Evolutionary conservation across 2,797 vertebrate genomes (phyloP).

Genomic region (Tiaroga cobitis): DNA sequence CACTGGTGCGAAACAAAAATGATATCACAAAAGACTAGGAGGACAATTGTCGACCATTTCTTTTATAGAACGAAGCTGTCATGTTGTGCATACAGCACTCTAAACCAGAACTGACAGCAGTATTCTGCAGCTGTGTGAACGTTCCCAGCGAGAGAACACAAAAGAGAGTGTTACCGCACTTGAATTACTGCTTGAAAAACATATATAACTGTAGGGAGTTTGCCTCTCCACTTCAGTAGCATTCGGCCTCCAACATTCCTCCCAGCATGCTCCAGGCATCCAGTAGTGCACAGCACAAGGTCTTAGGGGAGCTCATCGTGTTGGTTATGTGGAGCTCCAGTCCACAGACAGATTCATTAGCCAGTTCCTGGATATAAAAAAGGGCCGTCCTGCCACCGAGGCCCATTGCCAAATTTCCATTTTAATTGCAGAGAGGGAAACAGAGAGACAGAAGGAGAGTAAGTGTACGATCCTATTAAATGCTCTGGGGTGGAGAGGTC

Average conservation of each 20-base stretch:
- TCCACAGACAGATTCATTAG: slow-evolving; percentile 57
- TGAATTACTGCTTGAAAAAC: slow-evolving; percentile 31
- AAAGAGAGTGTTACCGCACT: slow-evolving; percentile 5
- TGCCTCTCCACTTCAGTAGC: slow-evolving; percentile 19
- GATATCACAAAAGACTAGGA: not conserved
- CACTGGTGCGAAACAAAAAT: not conserved
- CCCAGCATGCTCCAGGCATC: slow-evolving; percentile 24
- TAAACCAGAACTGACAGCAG: slow-evolving; percentile 1
- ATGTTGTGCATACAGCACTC: not conserved
- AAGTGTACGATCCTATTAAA: slow-evolving; percentile 72
- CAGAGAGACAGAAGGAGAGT: slow-evolving; percentile 20
- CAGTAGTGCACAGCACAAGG: slow-evolving; percentile 6
- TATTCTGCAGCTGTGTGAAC: slow-evolving; percentile 18
- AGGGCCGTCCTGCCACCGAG: slow-evolving; percentile 19
- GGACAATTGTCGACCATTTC: not conserved
- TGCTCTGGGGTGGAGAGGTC: slow-evolving; percentile 57
- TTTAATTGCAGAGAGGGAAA: slow-evolving; percentile 68
- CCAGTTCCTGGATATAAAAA: slow-evolving; percentile 21
- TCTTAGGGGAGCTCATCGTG: slow-evolving; percentile 48
- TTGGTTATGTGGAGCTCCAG: slow-evolving; percentile 41
- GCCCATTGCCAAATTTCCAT: slow-evolving; percentile 67
- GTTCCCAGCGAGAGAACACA: not conserved
- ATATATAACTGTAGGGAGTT: slow-evolving; percentile 27
- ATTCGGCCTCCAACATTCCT: slow-evolving; percentile 34
- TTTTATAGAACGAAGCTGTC: slow-evolving; percentile 6